Evolutionary conservation across 2,113 vertebrate genomes (phyloP), one percentile per base, ranked within the genome.

Genomic region (Aldabrachelys gigantea): DNA sequence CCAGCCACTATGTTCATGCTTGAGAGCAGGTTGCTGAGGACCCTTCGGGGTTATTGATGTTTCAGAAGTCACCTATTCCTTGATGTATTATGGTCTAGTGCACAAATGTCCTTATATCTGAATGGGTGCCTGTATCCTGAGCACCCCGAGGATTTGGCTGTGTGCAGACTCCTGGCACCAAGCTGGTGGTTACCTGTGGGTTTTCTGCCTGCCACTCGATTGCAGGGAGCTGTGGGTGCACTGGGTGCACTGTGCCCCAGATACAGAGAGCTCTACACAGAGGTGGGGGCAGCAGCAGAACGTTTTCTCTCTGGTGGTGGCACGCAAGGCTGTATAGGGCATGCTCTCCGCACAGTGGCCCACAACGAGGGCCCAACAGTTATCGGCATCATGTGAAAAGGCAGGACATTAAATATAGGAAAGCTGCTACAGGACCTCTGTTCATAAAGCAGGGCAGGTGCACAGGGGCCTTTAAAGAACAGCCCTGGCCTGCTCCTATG

Each of bases 381-480:
- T 52, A 5, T 72, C 47, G n/a, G 92, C 57, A 1, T 1, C 16
- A 49, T 10, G 69, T 9, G 88, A 54, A 85, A 44, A 83, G 50
- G 41, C 82, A 27, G 57, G 0, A 89, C 49, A 79, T 89, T 92
- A 93, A 88, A 92, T 54, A 89, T 1, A 87, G 91, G 86, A 95
- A 49, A 81, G 25, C 79, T 92, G 85, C 78, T 94, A 90, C 90
- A 47, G n/a, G 0, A 2, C 65, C 84, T 95, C 88, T 96, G 92
- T 97, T 96, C 96, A 89, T 92, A 95, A 94, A 95, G 83, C 89
- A 21, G 13, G 85, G 93, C 87, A 44, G 22, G 10, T 24, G 10
- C 22, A 22, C n/a, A 89, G 53, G 87, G 59, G 50, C 38, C 83
- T 53, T 53, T 65, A 1, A 14, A 80, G 79, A 54, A 29, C 3